These are phyloP conservation scores for Volucella inflata DNA, from an alignment of 2,888 invertebrate genomes.

Conservation along the genomic window DNA sequence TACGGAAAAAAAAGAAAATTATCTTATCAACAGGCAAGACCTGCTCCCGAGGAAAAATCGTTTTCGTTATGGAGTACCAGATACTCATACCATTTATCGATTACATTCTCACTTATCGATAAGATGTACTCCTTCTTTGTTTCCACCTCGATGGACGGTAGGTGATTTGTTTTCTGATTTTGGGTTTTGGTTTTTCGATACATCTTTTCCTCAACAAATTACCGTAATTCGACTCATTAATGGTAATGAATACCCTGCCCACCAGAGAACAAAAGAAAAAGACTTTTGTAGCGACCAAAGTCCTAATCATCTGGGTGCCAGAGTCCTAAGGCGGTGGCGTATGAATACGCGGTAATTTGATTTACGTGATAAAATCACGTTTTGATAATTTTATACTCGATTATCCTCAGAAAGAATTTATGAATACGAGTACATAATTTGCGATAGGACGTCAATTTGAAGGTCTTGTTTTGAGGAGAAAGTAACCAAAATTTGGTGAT, in stretches of 20 bases:
- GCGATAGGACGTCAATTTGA: no score
- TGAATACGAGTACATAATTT: no score
- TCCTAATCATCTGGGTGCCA: no score
- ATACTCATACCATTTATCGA: conserved; percentile 4
- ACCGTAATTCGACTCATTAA: conserved; percentile 21
- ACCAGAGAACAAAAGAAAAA: neutral
- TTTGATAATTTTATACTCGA: neutral
- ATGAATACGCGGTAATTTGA: neutral
- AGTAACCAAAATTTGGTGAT: no score
- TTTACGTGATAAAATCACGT: conserved; percentile 18
- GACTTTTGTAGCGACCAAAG: no score
- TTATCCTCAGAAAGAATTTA: no score
- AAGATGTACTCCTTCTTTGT: neutral
- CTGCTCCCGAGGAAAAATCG: conserved; percentile 3
- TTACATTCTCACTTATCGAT: conserved; percentile 6
- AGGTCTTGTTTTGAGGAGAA: no score
- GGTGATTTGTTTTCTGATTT: neutral
- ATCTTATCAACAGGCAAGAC: conserved; percentile 12
- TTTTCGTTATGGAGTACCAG: no score
- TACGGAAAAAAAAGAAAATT: neutral
- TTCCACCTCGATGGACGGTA: neutral
- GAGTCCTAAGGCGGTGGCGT: no score
- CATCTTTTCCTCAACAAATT: conserved; percentile 2
- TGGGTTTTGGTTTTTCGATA: neutral
- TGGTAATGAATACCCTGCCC: neutral